A percentile compares a stretch with the other conserved stretches of the same genome.
Conservation (phyloP, 2,888 invertebrate genomes). For the Argyresthia albistria region DNA sequence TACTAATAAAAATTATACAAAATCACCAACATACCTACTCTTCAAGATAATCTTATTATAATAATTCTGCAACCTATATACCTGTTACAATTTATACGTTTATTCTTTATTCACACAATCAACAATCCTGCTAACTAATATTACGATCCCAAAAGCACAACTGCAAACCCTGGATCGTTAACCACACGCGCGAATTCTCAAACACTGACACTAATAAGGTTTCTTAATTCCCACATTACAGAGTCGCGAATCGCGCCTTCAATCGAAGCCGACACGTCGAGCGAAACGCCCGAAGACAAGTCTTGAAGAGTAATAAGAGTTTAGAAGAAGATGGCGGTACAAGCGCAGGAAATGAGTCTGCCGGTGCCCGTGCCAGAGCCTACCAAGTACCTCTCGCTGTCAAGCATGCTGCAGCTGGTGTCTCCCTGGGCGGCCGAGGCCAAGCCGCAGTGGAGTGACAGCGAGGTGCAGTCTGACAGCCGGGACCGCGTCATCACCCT, state of each 20-base stretch:
- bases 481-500: conserved; percentile 73
- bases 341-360: conserved; percentile 45
- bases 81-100: too few species aligned
- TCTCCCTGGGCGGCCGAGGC: conserved; percentile 50
- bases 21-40: background rate
- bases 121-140: too few species aligned
- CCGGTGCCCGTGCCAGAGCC: conserved; percentile 34
- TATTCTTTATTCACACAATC: too few species aligned
- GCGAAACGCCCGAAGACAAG: conserved; percentile 17
- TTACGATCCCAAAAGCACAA: too few species aligned
- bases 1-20: background rate
- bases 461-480: conserved; percentile 41
- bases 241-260: conserved; percentile 29
- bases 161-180: too few species aligned
- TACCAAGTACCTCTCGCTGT: conserved; percentile 47
- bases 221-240: conserved; percentile 43
- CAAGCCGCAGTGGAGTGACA: conserved; percentile 29
- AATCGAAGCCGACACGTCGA: conserved; percentile 26
- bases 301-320: conserved; percentile 7
- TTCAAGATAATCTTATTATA: too few species aligned
- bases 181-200: too few species aligned
- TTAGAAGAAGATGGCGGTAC: conserved; percentile 43
- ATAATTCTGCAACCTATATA: too few species aligned
- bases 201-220: conserved; percentile 33
- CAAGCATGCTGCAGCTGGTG: conserved; percentile 58